Base-by-base conservation (phyloP, 92 coral and sea anemone genomes). In the Virgularia gustaviana region DNA sequence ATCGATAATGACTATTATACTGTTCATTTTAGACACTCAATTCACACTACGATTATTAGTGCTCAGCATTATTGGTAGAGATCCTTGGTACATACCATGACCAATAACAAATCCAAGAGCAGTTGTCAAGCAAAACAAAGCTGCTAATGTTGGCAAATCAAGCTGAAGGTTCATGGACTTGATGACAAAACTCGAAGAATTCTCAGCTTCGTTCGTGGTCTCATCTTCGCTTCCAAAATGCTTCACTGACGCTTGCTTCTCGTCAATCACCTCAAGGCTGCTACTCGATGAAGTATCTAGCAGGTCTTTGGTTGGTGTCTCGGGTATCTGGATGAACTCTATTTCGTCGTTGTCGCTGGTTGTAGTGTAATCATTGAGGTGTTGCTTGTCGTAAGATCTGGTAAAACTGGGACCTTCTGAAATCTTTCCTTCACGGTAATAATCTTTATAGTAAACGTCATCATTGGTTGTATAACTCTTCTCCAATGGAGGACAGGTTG, bases 101-200 rank as follows among this genome's bases (percentile, higher is more conserved):
- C 99, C 99, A 80, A 90, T 89, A 43, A 89, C 88, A 59, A 94
- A 94, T 9, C 99, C 99, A 38, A 89, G 79, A 42, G 96, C 99
- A 36, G 99, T 82, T 23, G 99, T 87, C 36, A 94, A 59, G 66
- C 96, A 91, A 15, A 94, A 89, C 23, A 94, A 83, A 65, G 88
- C 77, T 42, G 90, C 63, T 49, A 94, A 78, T 18, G 99, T 94
- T 32, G 89, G 95, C 38, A 90, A 68, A 58, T 94, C 99, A 35
- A 94, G 81, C 70, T 66, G 75, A 58, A 85, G 22, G 9, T 30
- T 37, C 12, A 16, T 18, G 0, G 8, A 59, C 5, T 8, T 29
- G 0, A 19, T 27, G 4, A 25, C 35, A 8, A 0, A 4, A 31
- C 20, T 23, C 15, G 12, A 42, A 33, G 15, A 4, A 49, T 22